phyloP scores from a whole-genome alignment of 2,888 invertebrate species.

The Aphodius granarius region DNA sequence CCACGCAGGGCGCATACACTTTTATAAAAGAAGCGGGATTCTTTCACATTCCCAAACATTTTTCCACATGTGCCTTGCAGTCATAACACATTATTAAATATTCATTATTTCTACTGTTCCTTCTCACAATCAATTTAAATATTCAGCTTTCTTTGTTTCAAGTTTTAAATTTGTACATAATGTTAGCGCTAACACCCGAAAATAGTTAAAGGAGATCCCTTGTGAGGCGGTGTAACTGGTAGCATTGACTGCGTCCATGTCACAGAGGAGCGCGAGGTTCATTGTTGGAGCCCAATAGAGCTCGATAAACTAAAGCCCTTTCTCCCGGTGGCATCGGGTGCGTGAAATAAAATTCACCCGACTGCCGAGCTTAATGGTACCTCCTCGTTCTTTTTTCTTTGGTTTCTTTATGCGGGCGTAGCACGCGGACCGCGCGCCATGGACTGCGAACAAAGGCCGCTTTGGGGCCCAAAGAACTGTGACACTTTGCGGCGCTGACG shows the following conservation, averaged over 20 bases:
- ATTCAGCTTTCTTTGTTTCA: not conserved
- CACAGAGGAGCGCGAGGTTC: not conserved
- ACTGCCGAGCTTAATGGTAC: not conserved
- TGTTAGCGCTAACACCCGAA: too few species aligned
- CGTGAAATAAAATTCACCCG: not conserved
- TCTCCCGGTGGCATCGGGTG: not conserved
- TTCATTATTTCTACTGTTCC: not conserved
- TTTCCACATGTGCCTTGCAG: not conserved
- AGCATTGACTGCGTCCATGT: not conserved
- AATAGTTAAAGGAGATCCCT: not conserved
- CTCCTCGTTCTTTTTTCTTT: not conserved
- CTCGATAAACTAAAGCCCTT: not conserved
- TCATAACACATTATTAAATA: not conserved
- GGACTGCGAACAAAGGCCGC: not conserved
- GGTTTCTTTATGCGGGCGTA: not conserved
- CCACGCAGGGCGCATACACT: not conserved
- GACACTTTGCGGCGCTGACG: not conserved
- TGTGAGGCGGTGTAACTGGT: not conserved
- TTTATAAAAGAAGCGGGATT: too few species aligned
- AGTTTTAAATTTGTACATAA: too few species aligned
- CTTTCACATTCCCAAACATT: not conserved
- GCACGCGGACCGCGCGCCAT: not conserved
- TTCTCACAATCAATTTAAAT: not conserved
- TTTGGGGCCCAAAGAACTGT: not conserved
- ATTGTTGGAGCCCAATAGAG: not conserved